These are phyloP conservation scores for Panthera tigris DNA, from an alignment of 2,113 vertebrate genomes.

Conservation along the genomic window DNA sequence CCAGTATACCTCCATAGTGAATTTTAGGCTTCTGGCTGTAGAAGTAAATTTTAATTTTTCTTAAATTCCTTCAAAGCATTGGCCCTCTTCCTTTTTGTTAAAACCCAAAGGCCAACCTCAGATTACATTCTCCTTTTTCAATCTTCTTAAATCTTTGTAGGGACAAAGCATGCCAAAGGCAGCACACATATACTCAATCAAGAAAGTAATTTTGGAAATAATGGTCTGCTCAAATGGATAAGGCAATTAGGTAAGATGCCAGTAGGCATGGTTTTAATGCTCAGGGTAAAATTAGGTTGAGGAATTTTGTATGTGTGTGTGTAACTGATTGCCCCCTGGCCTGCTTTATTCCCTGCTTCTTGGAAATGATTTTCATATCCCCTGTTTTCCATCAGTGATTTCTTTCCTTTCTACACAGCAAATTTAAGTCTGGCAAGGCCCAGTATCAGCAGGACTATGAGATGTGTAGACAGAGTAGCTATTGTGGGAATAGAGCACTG, in stretches of 20 bases:
- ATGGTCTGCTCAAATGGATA: not conserved
- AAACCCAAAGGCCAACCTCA: not conserved
- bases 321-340: not conserved
- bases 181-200: not conserved
- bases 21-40: not conserved
- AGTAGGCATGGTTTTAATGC: not conserved
- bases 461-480: not conserved
- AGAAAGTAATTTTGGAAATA: constrained; percentile 19
- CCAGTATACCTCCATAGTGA: not conserved
- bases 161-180: constrained; percentile 27
- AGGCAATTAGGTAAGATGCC: not conserved
- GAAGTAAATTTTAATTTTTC: not conserved
- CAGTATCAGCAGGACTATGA: not conserved
- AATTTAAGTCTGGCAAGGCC: not conserved
- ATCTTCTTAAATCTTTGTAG: not conserved
- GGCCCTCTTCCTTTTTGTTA: not conserved
- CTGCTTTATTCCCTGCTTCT: not conserved
- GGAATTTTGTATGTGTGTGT: not conserved
- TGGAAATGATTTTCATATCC: constrained; percentile 13
- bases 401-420: not conserved
- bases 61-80: not conserved
- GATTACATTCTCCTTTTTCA: not conserved
- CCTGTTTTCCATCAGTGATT: not conserved
- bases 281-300: not conserved
- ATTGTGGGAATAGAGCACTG: rapidly evolving